Base-by-base conservation (phyloP, 2,888 invertebrate genomes). In the Drosophila fungiperda region DNA sequence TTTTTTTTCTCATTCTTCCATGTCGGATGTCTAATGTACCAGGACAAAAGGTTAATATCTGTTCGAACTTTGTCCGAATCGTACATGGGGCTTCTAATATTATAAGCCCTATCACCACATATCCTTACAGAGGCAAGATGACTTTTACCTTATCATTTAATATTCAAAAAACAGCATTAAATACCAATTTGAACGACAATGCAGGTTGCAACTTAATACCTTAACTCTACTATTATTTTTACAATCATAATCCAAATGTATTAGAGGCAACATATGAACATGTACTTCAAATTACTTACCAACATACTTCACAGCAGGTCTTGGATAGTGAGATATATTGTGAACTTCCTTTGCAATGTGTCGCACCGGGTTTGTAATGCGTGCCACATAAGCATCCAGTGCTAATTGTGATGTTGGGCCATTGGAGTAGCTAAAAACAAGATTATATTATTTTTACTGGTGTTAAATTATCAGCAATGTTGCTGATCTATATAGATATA, bases 41-140 rank as follows among this genome's bases (percentile, higher is more conserved):
- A 97, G 92, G 97, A 97, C 92, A 97, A 95, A 91, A 97, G 95
- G 92, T 96, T 96, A 93, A 97, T 97, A 94, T 97, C 97, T 93
- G 95, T 96, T 93, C 95, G 95, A 93, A 97, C 95, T 93, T 96
- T 96, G 90, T 97, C 96, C 92, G 95, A 95, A 78, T 94, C 93
- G 89, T 94, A 94, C 80, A 96, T 95, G 76, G 96, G 95, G 91
- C 95, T 95, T 91, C 97, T 96, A 93, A 95, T 95, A 91, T 96
- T 95, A 94, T 96, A 96, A 86, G 95, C 95, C 93, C 95, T 96
- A 91, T 96, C 96, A 91, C 96, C 97, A 92, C 96, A 96, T 94
- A 97, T 97, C 92, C 96, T 96, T 92, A 97, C 94, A 94, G 97
- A 97, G 85, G 98, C 96, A 93, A 97, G 95, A 94, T 96, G 96